Conservation (phyloP, 2,888 invertebrate species). For the Crossocerus cetratus region DNA sequence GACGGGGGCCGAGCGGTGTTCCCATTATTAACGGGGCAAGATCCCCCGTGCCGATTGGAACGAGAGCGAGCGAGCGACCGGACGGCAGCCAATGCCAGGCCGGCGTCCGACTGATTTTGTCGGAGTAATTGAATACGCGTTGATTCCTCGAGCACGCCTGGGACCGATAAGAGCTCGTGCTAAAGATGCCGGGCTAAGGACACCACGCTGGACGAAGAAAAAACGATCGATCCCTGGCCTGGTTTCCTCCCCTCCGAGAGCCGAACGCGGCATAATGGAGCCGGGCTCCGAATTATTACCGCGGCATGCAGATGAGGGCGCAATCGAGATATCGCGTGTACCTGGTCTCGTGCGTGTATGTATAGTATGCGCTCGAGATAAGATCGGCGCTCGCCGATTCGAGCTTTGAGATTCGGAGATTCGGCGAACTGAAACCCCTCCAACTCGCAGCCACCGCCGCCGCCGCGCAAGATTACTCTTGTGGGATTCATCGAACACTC, state of each 20-base stretch:
- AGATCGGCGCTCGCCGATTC: slow-evolving; percentile 48
- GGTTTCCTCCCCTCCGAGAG: slow-evolving; percentile 48
- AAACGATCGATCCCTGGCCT: slow-evolving; percentile 60
- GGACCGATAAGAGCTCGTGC: slow-evolving; percentile 11
- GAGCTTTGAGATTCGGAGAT: slow-evolving; percentile 42
- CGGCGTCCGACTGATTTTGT: slow-evolving; percentile 41
- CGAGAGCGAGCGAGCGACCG: slow-evolving; percentile 17
- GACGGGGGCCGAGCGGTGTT: slow-evolving; percentile 20
- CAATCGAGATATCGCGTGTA: slow-evolving; percentile 63
- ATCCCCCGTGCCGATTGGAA: slow-evolving; percentile 49
- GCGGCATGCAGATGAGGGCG: slow-evolving; percentile 61
- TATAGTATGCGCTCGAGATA: slow-evolving; percentile 47
- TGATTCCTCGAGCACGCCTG: slow-evolving; percentile 33
- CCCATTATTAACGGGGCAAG: slow-evolving; percentile 44
- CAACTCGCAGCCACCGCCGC: too few relatives aligned
- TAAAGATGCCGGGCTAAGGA: not conserved
- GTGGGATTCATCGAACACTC: too few relatives aligned
- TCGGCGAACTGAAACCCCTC: too few relatives aligned
- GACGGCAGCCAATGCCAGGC: slow-evolving; percentile 19
- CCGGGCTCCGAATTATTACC: slow-evolving; percentile 62
- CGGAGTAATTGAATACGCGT: slow-evolving; percentile 52
- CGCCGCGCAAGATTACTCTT: too few relatives aligned
- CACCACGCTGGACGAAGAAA: slow-evolving; percentile 19
- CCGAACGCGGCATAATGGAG: slow-evolving; percentile 39
- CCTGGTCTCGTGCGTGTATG: slow-evolving; percentile 44